These are phyloP conservation scores for Etheostoma nigrum DNA, from an alignment of 2,797 vertebrate species.

Conservation along the genomic window DNA sequence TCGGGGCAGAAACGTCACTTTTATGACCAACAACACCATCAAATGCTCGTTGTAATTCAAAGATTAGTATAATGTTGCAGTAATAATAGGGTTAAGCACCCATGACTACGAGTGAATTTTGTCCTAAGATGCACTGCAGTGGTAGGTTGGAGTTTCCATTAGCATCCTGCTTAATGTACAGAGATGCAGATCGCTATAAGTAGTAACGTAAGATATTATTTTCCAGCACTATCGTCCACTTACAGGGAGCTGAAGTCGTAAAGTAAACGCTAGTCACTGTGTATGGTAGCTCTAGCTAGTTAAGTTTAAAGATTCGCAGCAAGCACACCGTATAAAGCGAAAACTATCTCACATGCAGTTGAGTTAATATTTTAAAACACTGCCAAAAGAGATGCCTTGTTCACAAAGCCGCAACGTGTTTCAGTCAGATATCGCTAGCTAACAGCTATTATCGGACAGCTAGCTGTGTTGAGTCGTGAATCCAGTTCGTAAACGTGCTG, in stretches of 20 bases:
- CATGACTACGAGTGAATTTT: conserved; percentile 26
- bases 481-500: conserved; percentile 49
- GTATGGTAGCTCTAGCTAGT: background rate
- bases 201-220: conserved; percentile 58
- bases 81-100: conserved; percentile 10
- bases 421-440: conserved; percentile 60
- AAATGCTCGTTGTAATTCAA: background rate
- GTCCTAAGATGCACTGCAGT: conserved; percentile 71
- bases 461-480: conserved; percentile 45
- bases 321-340: conserved; percentile 11
- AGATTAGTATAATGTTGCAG: background rate
- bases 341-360: conserved; percentile 1
- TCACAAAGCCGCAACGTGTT: conserved; percentile 78
- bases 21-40: conserved; percentile 1
- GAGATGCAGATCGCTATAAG: conserved; percentile 18
- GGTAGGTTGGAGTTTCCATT: conserved; percentile 5
- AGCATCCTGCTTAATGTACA: conserved; percentile 23
- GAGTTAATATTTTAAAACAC: conserved; percentile 29
- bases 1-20: background rate
- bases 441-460: conserved; percentile 78
- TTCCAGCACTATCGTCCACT: conserved; percentile 6
- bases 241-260: conserved; percentile 15
- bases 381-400: conserved; percentile 30
- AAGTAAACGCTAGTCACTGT: conserved; percentile 19
- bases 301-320: conserved; percentile 13